Evolutionary conservation across 2,797 vertebrate genomes (phyloP).

Genomic region (Hippoglossus hippoglossus): DNA sequence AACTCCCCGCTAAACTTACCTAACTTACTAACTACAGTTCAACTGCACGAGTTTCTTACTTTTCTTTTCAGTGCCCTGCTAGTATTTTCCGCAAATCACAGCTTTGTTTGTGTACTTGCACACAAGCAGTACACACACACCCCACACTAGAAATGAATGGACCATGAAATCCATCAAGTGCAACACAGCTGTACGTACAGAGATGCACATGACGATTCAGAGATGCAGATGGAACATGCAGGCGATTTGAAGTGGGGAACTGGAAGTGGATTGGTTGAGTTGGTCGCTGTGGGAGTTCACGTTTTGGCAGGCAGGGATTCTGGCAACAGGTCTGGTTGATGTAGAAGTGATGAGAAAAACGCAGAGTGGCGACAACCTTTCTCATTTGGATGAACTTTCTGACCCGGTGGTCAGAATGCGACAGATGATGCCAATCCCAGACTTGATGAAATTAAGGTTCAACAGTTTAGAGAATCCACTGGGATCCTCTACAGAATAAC

Average conservation of each 20-base stretch:
- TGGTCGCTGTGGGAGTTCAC: conserved; percentile 8
- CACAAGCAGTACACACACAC: conserved; percentile 1
- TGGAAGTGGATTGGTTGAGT: conserved; percentile 16
- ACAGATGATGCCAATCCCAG: conserved; percentile 7
- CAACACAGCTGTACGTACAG: conserved; percentile 13
- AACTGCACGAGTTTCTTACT: background rate
- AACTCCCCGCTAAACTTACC: conserved; percentile 9
- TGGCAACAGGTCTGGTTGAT: conserved; percentile 2
- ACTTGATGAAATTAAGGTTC: conserved; percentile 25
- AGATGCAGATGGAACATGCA: conserved; percentile 21
- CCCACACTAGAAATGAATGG: conserved; percentile 16
- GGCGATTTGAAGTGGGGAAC: background rate
- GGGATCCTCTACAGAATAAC: conserved; percentile 21
- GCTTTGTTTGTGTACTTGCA: conserved; percentile 8
- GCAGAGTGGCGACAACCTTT: background rate
- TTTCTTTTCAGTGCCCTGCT: conserved; percentile 13
- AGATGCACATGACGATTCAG: conserved; percentile 26
- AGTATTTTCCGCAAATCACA: conserved; percentile 25
- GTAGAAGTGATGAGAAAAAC: background rate
- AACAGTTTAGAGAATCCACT: conserved; percentile 16
- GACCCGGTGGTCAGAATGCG: background rate
- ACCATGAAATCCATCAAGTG: conserved; percentile 8
- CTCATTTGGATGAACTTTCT: conserved; percentile 1
- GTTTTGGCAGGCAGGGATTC: conserved; percentile 36
- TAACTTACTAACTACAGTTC: background rate